Percentiles rank a stretch among this genome's conserved stretches.
These are phyloP conservation scores for Numenius phaeopus DNA, from an alignment of 2,797 vertebrate genomes.

Conservation along the genomic window DNA sequence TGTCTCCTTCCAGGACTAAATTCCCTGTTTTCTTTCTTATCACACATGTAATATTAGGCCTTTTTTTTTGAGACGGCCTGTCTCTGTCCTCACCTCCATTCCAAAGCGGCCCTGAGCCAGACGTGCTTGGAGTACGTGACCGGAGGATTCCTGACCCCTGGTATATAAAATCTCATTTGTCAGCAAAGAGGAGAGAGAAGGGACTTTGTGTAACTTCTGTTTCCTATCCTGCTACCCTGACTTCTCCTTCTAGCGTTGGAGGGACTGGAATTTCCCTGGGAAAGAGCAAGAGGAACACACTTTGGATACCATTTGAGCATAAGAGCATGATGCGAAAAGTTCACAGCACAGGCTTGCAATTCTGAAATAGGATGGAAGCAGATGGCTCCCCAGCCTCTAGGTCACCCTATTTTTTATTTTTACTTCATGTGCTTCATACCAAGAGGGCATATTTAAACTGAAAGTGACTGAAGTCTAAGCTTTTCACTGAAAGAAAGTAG, in stretches of 20 bases:
- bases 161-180: neutral
- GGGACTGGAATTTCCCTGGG: neutral
- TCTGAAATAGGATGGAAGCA: neutral
- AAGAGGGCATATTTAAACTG: neutral
- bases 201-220: neutral
- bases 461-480: neutral
- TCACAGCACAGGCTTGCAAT: neutral
- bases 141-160: neutral
- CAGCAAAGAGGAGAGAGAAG: neutral
- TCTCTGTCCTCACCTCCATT: neutral
- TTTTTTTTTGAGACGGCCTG: fast-evolving
- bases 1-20: neutral
- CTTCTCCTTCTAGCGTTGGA: neutral
- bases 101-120: neutral
- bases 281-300: neutral
- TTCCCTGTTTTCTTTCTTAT: neutral
- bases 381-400: neutral
- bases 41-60: neutral
- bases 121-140: neutral
- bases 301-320: neutral
- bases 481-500: neutral
- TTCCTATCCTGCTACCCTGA: neutral
- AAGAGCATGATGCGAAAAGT: neutral
- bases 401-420: neutral
- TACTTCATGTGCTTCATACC: neutral